Evolutionary conservation across 2,888 invertebrate species (phyloP), one percentile per base, ranked within the genome.

Genomic region (Orchestes rusci): DNA sequence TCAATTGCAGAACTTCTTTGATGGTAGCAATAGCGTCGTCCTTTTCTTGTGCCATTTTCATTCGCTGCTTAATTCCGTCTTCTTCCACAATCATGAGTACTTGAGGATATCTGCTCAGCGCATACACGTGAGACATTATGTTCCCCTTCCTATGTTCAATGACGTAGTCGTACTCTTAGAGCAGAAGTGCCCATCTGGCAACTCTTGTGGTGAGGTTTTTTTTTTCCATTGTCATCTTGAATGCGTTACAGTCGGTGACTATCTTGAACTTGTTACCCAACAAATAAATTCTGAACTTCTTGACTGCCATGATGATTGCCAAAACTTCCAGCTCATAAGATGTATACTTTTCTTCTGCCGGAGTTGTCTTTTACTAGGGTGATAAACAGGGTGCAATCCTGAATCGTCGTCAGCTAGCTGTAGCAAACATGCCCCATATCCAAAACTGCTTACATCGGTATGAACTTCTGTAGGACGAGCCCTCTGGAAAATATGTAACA

Each of bases 261-360:
- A n/a, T n/a, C n/a, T n/a, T n/a, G n/a, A n/a, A n/a, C n/a, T n/a
- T 1, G 59, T n/a, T n/a, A n/a, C n/a, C n/a, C n/a, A n/a, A n/a
- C n/a, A n/a, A n/a, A n/a, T n/a, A n/a, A n/a, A n/a, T 47, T 10
- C 61, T 31, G 49, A 64, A 64, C 37, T 60, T 62, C 19, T 62
- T 60, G 1, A 64, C 32, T 1, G 63, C 57, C 51, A 59, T 43
- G 5, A 64, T 53, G 4, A 65, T 51, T 0, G 61, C 39, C 7
- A 39, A 16, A 2, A 31, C 31, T 39, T 39, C 39, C n/a, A 39
- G 23, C 8, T 39, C 39, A 18, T 30, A 39, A 30, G 8, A 8
- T 8, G 8, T 5, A 12, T 30, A 30, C 12, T 12, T 5, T 30
- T 5, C 7, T 12, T 39, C 31, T 2, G 29, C 29, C 2, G 29